Base-by-base conservation (phyloP, 1,140 invertebrate species). In the Cyclina sinensis region DNA sequence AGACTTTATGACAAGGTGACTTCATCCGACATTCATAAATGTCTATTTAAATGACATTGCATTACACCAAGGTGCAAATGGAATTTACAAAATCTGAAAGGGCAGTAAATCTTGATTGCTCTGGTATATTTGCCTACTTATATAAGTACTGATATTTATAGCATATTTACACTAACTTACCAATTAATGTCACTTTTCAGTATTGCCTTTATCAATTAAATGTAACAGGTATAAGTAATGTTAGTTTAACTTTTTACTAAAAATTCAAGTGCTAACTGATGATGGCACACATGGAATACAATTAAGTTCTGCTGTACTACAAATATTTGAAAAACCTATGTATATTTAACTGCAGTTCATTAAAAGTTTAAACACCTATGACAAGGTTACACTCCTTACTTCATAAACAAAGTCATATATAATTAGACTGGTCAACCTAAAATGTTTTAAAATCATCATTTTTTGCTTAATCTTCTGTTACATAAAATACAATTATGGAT, bases 281-380 rank as follows among this genome's bases (percentile, higher is more conserved):
- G n/a, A n/a, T n/a, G n/a, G n/a, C n/a, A n/a, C n/a, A n/a, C n/a
- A n/a, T n/a, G n/a, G n/a, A n/a, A n/a, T n/a, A n/a, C n/a, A n/a
- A n/a, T n/a, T 57, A 57, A 57, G n/a, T 57, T 57, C 14, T 35
- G 7, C 37, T 37, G 16, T 62, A 62, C 18, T 5, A 24, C 24
- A 62, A 62, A 62, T 62, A 62, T 62, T 62, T 62, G 18, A 57
- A 62, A 62, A 5, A 57, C 5, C 57, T 27, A 27, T 27, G 5
- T 24, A 27, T 43, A 62, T 62, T 62, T 24, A 62, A 62, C 27
- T 62, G 21, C 12, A 70, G 65, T 70, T 70, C 65, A 70, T 70
- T 32, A 37, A 70, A 35, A 70, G 65, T 70, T 70, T 70, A 70
- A 70, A 70, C 65, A n/a, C 65, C 65, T 27, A 62, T 24, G 27